Conservation (phyloP, 2,113 vertebrate species). For the Malurus cyaneus region DNA sequence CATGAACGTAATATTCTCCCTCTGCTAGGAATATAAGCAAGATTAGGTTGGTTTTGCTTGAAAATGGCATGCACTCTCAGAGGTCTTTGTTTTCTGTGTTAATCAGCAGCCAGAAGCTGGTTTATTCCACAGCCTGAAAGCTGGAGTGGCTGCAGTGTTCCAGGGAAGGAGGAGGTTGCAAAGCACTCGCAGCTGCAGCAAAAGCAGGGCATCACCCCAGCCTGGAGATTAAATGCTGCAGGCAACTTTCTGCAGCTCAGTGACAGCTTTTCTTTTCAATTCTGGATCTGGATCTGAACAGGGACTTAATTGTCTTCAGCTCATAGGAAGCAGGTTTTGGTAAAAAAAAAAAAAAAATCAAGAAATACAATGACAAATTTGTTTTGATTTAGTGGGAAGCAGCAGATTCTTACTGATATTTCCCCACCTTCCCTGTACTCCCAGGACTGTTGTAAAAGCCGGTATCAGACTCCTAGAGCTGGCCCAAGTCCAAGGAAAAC, state of each 20-base stretch:
- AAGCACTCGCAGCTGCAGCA: not conserved
- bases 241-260: not conserved
- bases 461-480: not conserved
- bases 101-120: not conserved
- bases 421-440: not conserved
- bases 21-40: not conserved
- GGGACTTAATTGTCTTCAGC: not conserved
- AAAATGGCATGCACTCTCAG: rapidly evolving
- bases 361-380: not conserved
- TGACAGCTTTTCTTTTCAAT: not conserved
- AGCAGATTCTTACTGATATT: not conserved
- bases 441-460: not conserved
- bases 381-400: not conserved
- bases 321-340: not conserved
- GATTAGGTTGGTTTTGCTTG: not conserved
- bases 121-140: not conserved
- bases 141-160: not conserved
- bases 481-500: not conserved
- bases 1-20: not conserved
- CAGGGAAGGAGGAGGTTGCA: not conserved
- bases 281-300: not conserved
- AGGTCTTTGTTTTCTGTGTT: not conserved
- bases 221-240: not conserved
- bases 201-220: not conserved
- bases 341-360: not conserved